Percentiles rank a stretch among this genome's conserved stretches.
phyloP scores from a whole-genome alignment of 2,113 vertebrate species.

The Orientallactaga bullata region DNA sequence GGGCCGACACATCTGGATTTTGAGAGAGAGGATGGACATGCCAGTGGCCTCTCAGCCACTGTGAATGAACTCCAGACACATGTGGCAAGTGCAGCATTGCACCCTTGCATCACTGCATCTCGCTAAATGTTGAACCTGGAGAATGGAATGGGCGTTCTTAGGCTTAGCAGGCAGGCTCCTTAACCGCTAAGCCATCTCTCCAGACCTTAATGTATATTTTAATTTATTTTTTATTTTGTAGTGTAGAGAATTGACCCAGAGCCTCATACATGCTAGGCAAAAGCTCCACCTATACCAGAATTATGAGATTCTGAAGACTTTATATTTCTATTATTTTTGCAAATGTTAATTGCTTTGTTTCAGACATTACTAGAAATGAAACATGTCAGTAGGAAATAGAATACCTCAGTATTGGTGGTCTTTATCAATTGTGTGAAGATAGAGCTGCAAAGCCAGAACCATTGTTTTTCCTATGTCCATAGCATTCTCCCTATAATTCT shows the following conservation, averaged over 20 bases:
- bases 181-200: too few relatives aligned
- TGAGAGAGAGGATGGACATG: too few relatives aligned
- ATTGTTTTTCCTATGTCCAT: background rate
- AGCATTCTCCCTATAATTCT: background rate
- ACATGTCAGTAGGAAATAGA: background rate
- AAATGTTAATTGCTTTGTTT: constrained; percentile 34
- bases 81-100: too few relatives aligned
- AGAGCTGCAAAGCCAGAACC: background rate
- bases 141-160: too few relatives aligned
- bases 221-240: background rate
- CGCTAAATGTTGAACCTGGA: too few relatives aligned
- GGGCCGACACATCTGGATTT: too few relatives aligned
- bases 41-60: too few relatives aligned
- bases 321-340: constrained; percentile 7
- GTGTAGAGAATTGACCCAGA: background rate
- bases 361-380: background rate
- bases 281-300: background rate
- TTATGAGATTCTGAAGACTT: background rate
- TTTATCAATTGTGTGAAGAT: background rate
- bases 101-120: too few relatives aligned
- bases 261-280: too few relatives aligned
- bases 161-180: too few relatives aligned
- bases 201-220: too few relatives aligned
- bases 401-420: background rate
- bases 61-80: too few relatives aligned